Evolutionary conservation across 2,113 vertebrate genomes (phyloP).

Genomic region (Henicopernis longicauda): DNA sequence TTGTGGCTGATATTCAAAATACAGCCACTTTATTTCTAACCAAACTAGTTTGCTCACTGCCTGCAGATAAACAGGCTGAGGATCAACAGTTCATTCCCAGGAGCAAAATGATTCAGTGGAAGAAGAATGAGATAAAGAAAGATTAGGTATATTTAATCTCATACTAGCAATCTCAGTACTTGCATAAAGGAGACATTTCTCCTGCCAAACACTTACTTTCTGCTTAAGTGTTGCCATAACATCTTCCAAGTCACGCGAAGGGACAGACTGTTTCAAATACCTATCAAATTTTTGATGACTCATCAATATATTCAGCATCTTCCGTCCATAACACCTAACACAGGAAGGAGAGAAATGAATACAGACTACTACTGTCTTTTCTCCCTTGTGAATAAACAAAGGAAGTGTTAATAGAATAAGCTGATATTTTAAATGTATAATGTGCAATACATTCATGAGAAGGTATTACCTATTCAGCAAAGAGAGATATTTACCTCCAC

Average conservation of each 20-base stretch:
- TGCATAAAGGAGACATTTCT: background rate
- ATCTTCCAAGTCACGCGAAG: slow-evolving; percentile 40
- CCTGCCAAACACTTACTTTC: slow-evolving; percentile 39
- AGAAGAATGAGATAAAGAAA: background rate
- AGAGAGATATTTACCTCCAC: background rate
- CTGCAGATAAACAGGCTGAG: background rate
- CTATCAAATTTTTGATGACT: slow-evolving; percentile 41
- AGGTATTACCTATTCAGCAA: background rate
- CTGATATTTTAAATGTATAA: background rate
- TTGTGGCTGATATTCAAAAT: background rate
- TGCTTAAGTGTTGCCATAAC: slow-evolving; percentile 62
- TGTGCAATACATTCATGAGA: background rate
- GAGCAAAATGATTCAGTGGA: background rate
- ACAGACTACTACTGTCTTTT: background rate
- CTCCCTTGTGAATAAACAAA: background rate
- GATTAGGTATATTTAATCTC: background rate
- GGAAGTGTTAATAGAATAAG: background rate
- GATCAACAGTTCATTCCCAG: background rate
- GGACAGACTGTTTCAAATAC: slow-evolving; percentile 48
- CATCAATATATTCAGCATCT: slow-evolving; percentile 68
- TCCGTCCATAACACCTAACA: slow-evolving; percentile 67
- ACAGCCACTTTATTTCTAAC: background rate
- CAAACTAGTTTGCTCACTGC: background rate
- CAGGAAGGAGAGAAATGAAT: background rate
- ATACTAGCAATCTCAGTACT: background rate